Conservation (phyloP, 1,140 invertebrate species). For the Lycorma delicatula region DNA sequence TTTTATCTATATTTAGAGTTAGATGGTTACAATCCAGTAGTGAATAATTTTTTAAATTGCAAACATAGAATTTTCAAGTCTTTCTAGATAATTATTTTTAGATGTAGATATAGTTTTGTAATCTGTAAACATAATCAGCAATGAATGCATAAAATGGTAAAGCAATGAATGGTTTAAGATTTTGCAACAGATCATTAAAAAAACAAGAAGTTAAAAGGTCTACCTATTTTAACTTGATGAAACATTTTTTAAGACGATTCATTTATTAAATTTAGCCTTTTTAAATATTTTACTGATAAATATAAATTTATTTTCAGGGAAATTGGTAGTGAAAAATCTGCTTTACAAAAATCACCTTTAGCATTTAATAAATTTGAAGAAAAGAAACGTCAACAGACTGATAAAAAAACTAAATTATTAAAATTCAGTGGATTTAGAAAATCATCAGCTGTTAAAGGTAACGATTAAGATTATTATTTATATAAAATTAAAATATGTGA, state of each 20-base stretch:
- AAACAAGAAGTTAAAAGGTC: neutral
- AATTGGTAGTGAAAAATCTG: constrained; percentile 21
- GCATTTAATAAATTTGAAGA: constrained; percentile 78
- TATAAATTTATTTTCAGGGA: constrained; percentile 10
- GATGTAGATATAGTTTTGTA: no score
- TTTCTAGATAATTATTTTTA: no score
- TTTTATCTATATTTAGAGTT: no score
- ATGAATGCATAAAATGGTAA: neutral
- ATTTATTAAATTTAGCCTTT: neutral
- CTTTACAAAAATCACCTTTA: constrained; percentile 22
- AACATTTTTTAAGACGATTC: neutral
- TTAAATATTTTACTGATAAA: neutral
- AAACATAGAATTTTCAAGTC: no score
- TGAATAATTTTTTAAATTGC: no score
- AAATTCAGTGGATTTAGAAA: constrained; percentile 71
- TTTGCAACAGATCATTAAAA: neutral
- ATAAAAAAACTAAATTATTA: constrained; percentile 71
- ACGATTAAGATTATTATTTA: constrained; percentile 25
- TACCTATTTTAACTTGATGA: neutral
- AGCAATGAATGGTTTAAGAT: neutral
- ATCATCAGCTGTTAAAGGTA: constrained; percentile 50
- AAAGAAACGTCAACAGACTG: constrained; percentile 67
- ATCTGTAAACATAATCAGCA: no score
- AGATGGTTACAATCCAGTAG: no score
- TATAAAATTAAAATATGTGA: no score